phyloP scores from a whole-genome alignment of 2,888 invertebrate genomes.

The Stomorhina lunata region DNA sequence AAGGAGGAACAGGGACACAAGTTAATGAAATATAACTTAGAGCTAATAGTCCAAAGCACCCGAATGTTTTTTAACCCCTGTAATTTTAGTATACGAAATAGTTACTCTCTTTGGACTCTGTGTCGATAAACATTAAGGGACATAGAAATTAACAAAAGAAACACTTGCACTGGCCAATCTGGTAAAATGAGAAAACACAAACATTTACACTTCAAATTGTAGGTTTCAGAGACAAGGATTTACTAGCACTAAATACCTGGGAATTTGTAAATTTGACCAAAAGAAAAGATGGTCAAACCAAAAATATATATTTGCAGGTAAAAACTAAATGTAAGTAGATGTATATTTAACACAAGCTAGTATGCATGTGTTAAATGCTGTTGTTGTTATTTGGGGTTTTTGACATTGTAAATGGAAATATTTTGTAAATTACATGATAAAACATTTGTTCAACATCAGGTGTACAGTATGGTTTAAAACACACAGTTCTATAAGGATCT shows the following conservation, averaged over 20 bases:
- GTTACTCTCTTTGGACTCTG: background rate
- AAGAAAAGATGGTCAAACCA: background rate
- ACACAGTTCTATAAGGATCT: too few relatives aligned
- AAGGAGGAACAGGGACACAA: background rate
- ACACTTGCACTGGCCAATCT: background rate
- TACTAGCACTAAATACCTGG: conserved; percentile 46
- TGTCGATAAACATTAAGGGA: background rate
- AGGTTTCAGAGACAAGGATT: too few relatives aligned
- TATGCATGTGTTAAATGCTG: conserved; percentile 1
- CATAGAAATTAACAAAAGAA: conserved; percentile 33
- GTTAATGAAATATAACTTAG: conserved; percentile 27
- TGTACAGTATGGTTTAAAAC: too few relatives aligned
- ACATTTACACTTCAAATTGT: conserved; percentile 3
- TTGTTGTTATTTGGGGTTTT: conserved; percentile 17
- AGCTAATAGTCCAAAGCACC: background rate
- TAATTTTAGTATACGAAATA: too few relatives aligned
- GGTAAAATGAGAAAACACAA: background rate
- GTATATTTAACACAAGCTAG: too few relatives aligned
- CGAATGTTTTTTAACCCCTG: too few relatives aligned
- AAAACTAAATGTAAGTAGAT: background rate
- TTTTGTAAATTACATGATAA: background rate
- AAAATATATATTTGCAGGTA: background rate
- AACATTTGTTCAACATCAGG: background rate
- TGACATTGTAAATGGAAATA: conserved; percentile 5
- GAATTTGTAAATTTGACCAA: conserved; percentile 56